Percentiles rank a stretch among this genome's conserved stretches.
Conservation (phyloP, 2,888 invertebrate genomes). For the Tetragonisca angustula region DNA sequence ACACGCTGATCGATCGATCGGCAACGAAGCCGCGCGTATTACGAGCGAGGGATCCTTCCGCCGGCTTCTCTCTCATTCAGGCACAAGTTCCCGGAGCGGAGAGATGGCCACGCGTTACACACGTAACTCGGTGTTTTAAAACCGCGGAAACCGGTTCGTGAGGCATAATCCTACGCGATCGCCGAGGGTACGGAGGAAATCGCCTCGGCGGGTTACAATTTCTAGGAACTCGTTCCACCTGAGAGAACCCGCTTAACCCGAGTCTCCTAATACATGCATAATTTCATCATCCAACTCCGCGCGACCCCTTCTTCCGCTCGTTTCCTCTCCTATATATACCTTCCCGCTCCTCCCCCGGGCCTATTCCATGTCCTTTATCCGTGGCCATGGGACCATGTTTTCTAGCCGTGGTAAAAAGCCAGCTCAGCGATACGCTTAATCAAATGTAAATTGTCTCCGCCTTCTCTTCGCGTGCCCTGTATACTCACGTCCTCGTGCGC, state of each 20-base stretch:
- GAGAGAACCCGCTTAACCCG: slow-evolving; percentile 28
- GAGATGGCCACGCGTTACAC: slow-evolving; percentile 42
- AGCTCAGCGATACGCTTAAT: slow-evolving; percentile 69
- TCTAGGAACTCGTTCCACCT: slow-evolving; percentile 49
- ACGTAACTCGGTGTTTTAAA: slow-evolving; percentile 40
- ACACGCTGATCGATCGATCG: slow-evolving; percentile 4
- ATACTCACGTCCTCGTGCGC: slow-evolving; percentile 80
- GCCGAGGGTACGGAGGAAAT: slow-evolving; percentile 12
- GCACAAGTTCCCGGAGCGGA: slow-evolving; percentile 21
- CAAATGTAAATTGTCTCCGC: slow-evolving; percentile 54
- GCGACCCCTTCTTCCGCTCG: slow-evolving; percentile 19
- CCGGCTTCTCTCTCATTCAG: slow-evolving; percentile 27
- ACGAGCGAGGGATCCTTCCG: not conserved
- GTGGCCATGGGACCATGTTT: slow-evolving; percentile 6
- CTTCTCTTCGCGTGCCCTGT: not conserved
- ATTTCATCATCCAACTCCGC: slow-evolving; percentile 53
- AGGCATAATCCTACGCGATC: slow-evolving; percentile 44
- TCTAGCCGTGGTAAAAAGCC: slow-evolving; percentile 19
- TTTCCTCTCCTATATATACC: slow-evolving; percentile 5
- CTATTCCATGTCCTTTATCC: slow-evolving; percentile 1
- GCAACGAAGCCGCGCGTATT: not conserved
- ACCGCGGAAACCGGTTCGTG: slow-evolving; percentile 48
- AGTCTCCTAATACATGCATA: slow-evolving; percentile 55
- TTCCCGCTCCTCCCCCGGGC: not conserved
- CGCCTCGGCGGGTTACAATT: slow-evolving; percentile 38